Evolutionary conservation across 2,113 vertebrate genomes (phyloP), one percentile per base, ranked within the genome.

Genomic region (Indicator indicator): DNA sequence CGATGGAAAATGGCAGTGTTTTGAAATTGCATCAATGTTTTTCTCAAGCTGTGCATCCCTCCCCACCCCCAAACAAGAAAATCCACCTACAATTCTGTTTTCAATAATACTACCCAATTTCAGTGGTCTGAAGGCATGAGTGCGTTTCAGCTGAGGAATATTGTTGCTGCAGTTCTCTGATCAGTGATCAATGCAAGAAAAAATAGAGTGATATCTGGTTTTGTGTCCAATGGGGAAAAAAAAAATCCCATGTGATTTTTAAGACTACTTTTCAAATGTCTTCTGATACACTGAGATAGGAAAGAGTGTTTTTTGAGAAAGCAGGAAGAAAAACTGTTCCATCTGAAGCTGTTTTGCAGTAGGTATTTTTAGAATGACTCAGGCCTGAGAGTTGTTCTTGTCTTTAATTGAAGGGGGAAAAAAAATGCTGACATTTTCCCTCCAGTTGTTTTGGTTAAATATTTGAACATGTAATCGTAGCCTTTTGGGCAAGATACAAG

Each of bases 341-440:
- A 38, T 71, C 62, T 80, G 85, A 96, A 90, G 60, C 48, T 93
- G 76, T 88, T 93, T 88, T 88, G 68, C 83, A 71, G 83, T 62
- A 92, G 83, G 73, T 92, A 65, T 93, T 95, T 93, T 96, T 88
- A 90, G 73, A 62, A 94, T 92, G 90, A 90, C 48, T 94, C 88
- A 90, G 83, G 55, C 69, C 59, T 33, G n/a, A 86, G 72, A 83
- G 50, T 67, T 73, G 42, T 64, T 60, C 74, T 93, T 91, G 67
- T 33, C 50, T 91, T 88, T 77, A 74, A 74, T 85, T 77, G 60
- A 91, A 86, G 38, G 56, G n/a, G 7, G 67, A 10, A 65, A 42
- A n/a, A 46, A 91, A 60, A 81, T 7, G 21, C 70, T 88, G 90
- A 65, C n/a, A 8, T 86, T 86, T 95, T 93, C 44, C 76, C 90